phyloP scores from a whole-genome alignment of 1,140 invertebrate genomes.

The Drosophila murphyi region DNA sequence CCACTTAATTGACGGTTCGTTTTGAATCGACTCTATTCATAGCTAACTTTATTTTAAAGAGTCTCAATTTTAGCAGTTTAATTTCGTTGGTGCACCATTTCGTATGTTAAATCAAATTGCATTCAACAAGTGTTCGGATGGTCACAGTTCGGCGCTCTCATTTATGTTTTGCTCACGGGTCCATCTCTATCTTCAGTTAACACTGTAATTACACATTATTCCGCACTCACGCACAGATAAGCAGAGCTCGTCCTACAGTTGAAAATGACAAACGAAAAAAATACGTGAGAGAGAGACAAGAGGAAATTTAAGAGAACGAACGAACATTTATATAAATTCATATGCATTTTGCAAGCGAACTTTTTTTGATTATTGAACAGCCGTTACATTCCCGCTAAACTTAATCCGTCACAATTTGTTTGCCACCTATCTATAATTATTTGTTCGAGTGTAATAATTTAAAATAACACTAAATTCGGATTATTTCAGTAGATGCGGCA shows the following conservation, averaged over 20 bases:
- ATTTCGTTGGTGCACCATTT: not conserved
- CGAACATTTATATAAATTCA: not conserved
- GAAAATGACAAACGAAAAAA: constrained; percentile 11
- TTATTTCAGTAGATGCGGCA: no score
- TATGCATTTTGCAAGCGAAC: not conserved
- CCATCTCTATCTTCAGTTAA: constrained; percentile 16
- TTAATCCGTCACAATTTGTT: not conserved
- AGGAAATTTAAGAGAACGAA: constrained; percentile 10
- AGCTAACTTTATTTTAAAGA: no score
- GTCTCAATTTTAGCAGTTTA: no score
- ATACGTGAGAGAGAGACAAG: not conserved
- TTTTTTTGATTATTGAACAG: not conserved
- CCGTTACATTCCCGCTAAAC: not conserved
- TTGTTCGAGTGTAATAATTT: no score
- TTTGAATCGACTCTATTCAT: not conserved
- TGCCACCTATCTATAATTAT: no score
- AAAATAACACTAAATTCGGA: no score
- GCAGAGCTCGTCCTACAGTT: constrained; percentile 5
- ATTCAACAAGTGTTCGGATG: constrained; percentile 36
- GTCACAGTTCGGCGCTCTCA: not conserved
- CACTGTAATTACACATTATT: constrained; percentile 1
- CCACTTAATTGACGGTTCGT: not conserved
- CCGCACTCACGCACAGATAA: constrained; percentile 18
- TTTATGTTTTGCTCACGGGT: constrained; percentile 3
- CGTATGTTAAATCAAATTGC: not conserved